Evolutionary conservation across 2,113 vertebrate genomes (phyloP).

Genomic region (Calyptommatus sinebrachiatus): DNA sequence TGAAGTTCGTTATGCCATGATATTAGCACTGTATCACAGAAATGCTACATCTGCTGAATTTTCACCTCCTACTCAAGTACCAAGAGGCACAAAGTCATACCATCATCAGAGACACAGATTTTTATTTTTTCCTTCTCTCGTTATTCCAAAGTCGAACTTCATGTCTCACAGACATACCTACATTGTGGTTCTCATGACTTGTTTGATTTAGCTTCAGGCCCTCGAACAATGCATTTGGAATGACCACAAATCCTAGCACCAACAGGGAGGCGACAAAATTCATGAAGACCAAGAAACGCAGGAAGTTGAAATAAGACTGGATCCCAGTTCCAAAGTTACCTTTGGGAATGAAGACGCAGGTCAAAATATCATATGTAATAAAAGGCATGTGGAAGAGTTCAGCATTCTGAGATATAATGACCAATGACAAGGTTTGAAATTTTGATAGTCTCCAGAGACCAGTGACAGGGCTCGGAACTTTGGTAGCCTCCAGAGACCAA

Average conservation of each 20-base stretch:
- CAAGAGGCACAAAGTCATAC: not conserved
- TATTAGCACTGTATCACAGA: not conserved
- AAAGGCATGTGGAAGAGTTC: too few relatives aligned
- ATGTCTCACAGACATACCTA: constrained; percentile 5
- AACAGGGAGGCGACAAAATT: constrained; percentile 79
- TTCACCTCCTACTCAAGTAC: not conserved
- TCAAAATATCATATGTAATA: too few relatives aligned
- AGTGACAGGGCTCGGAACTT: too few relatives aligned
- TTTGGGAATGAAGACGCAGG: constrained; percentile 42
- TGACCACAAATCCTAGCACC: constrained; percentile 72
- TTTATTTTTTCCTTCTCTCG: not conserved
- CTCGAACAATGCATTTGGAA: constrained; percentile 68
- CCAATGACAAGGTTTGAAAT: not conserved
- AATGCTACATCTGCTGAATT: not conserved
- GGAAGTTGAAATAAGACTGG: constrained; percentile 82
- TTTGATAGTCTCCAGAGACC: too few relatives aligned
- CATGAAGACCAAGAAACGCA: constrained; percentile 84
- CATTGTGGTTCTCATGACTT: not conserved
- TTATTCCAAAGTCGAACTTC: not conserved
- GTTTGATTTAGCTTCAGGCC: constrained; percentile 13
- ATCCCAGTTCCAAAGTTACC: constrained; percentile 88
- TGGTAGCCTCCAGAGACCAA: not conserved
- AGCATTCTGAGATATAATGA: too few relatives aligned
- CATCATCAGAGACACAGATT: not conserved
- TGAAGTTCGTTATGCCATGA: not conserved